These are phyloP conservation scores for Polymixis lichenea DNA, from an alignment of 2,888 invertebrate species.

Conservation along the genomic window DNA sequence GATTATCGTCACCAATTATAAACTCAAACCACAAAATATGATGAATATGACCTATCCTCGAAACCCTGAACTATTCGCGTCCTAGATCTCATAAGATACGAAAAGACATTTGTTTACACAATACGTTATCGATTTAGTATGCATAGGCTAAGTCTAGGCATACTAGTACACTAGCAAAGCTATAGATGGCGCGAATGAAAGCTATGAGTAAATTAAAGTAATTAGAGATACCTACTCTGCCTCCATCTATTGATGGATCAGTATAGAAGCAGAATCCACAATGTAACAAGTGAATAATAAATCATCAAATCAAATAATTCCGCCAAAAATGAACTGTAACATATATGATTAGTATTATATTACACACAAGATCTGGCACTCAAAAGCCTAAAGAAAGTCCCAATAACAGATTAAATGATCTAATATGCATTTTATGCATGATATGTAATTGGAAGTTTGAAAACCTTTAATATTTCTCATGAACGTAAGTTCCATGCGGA, in stretches of 20 bases:
- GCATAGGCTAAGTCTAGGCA: conserved; percentile 8
- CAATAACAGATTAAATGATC: no score
- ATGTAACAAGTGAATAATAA: not conserved
- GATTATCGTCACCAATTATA: not conserved
- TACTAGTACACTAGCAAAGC: conserved; percentile 25
- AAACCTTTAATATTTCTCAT: no score
- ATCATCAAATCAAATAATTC: no score
- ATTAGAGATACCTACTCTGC: not conserved
- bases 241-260: not conserved
- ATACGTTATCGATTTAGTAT: conserved; percentile 50
- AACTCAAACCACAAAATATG: conserved; percentile 10
- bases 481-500: not conserved
- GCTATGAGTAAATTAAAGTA: not conserved
- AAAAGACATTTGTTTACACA: conserved; percentile 36
- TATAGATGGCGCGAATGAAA: conserved; percentile 48
- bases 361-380: no score
- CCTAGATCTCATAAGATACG: conserved; percentile 44
- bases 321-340: no score
- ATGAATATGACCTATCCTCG: conserved; percentile 50
- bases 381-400: no score
- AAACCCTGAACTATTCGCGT: conserved; percentile 59
- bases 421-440: no score
- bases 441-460: no score
- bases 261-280: not conserved
- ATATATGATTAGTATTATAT: no score